Evolutionary conservation across 1,140 invertebrate genomes (phyloP), one percentile per base, ranked within the genome.

Genomic region (Bactericera cockerelli): DNA sequence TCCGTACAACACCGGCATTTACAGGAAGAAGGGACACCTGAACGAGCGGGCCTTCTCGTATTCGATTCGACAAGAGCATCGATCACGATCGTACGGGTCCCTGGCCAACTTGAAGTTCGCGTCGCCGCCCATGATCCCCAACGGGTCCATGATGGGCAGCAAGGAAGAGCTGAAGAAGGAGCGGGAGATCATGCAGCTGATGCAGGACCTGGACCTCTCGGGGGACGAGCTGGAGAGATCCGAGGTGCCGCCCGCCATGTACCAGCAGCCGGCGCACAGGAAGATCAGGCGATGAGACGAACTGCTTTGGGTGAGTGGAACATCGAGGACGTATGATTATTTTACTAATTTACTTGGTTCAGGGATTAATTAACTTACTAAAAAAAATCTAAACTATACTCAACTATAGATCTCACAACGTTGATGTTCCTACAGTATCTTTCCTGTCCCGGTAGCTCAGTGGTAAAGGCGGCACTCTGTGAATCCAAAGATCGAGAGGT

Each of bases 21-120:
- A 94, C 69, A 77, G 86, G 55, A 83, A 89, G 67, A 91, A 93
- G 67, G 90, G 90, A 1, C 90, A 94, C 68, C 71, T 95, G 57
- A 95, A 95, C 70, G 91, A 95, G 70, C 74, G 90, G 54, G 91
- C 91, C 16, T 95, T 95, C 69, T 91, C 88, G 13, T 93, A 94
- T 72, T 93, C 89, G 56, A 95, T 95, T 65, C 76, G 90, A 55
- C 89, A 93, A 68, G 90, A 93, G 69, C 89, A 93, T 70, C 78
- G 89, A 55, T 91, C 89, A 67, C 77, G 90, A 42, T 93, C 89
- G 63, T 89, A 92, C 70, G 89, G 89, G 54, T 90, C 87, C 54
- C 72, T 94, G 65, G 88, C 90, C 22, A 93, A 89, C 67, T 72
- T 93, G 21, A 85, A 86, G 70, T 86, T 86, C 70, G 82, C 82